Percentiles rank a stretch among this genome's conserved stretches.
phyloP scores from a whole-genome alignment of 2,113 vertebrate species.

The Limnothrissa miodon region DNA sequence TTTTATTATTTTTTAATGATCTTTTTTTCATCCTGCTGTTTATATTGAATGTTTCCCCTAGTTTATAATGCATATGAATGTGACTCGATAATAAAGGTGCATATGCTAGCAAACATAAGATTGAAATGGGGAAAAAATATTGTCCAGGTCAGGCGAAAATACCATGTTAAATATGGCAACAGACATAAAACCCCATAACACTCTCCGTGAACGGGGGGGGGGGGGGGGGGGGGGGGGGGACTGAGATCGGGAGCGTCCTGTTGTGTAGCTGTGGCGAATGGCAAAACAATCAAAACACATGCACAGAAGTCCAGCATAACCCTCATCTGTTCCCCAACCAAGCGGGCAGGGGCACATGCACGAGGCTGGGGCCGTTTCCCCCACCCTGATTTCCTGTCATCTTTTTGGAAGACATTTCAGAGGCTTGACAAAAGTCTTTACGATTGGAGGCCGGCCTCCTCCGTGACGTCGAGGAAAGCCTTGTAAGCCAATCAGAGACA shows the following conservation, averaged over 20 bases:
- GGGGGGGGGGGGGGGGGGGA: neutral
- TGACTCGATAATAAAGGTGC: conserved; percentile 20
- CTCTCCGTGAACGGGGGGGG: neutral
- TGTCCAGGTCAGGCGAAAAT: neutral
- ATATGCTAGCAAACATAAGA: conserved; percentile 20
- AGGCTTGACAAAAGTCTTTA: neutral
- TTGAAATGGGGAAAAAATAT: neutral
- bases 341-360: neutral
- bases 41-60: conserved; percentile 17
- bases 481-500: neutral
- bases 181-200: neutral
- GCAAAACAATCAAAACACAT: neutral
- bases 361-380: neutral
- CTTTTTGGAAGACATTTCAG: neutral
- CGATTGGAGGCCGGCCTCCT: neutral
- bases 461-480: neutral
- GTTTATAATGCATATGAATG: conserved; percentile 17
- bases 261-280: neutral
- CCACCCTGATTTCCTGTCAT: neutral
- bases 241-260: conserved; percentile 5
- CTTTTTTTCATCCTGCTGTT: conserved; percentile 22
- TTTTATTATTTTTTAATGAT: conserved; percentile 11
- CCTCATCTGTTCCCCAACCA: neutral
- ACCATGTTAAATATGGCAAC: neutral
- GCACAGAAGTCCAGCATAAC: neutral